These are phyloP conservation scores for Columba guinea DNA, from an alignment of 2,797 vertebrate species.

Conservation along the genomic window DNA sequence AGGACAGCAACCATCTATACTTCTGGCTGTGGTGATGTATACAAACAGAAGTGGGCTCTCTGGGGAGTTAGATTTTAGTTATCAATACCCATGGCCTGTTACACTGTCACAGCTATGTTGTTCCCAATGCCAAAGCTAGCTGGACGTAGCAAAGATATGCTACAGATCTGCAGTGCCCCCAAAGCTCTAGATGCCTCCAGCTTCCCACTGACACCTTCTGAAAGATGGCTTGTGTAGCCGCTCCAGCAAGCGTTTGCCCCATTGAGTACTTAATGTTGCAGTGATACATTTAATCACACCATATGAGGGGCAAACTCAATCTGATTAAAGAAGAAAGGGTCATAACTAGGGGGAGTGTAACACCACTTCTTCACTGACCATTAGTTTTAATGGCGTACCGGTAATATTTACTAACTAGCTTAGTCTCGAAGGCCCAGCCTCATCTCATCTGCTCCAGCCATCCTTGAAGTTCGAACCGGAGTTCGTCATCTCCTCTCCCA, in stretches of 20 bases:
- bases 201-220: slow-evolving; percentile 33
- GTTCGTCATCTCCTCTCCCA: slow-evolving; percentile 28
- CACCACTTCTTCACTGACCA: slow-evolving; percentile 68
- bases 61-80: neutral
- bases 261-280: slow-evolving; percentile 60
- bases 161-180: neutral
- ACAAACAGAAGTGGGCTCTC: neutral
- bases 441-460: slow-evolving; percentile 66
- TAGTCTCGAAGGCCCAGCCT: slow-evolving; percentile 64
- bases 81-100: neutral
- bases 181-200: neutral
- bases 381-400: slow-evolving; percentile 58
- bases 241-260: slow-evolving; percentile 29
- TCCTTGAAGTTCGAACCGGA: slow-evolving; percentile 45
- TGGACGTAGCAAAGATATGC: neutral
- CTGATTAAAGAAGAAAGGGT: slow-evolving; percentile 67
- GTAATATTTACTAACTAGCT: slow-evolving; percentile 70
- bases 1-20: neutral
- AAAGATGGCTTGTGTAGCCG: neutral
- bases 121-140: neutral
- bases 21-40: neutral
- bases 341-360: slow-evolving; percentile 62
- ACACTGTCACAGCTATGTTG: neutral
- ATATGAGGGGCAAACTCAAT: slow-evolving; percentile 70
- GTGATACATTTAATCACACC: slow-evolving; percentile 64